Evolutionary conservation across 2,888 invertebrate species (phyloP).

Genomic region (Hyposoter dolosus): DNA sequence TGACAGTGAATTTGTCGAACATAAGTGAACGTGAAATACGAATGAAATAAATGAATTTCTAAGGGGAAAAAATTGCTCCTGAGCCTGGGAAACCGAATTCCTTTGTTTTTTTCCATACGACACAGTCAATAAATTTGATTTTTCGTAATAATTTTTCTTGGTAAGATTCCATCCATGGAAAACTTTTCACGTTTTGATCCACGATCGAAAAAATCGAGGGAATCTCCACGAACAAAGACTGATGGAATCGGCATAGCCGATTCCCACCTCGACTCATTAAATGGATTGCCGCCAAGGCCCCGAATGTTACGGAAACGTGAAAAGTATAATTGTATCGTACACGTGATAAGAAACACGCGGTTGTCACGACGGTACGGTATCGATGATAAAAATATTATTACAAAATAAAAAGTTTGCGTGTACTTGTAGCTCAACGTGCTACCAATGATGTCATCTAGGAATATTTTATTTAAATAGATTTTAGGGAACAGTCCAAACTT

Average conservation of each 20-base stretch:
- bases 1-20: neutral
- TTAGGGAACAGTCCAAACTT: neutral
- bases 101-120: neutral
- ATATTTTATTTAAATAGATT: neutral
- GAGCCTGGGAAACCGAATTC: neutral
- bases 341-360: constrained; percentile 11
- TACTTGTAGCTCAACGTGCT: neutral
- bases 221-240: neutral
- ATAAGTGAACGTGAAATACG: too few species aligned
- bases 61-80: neutral
- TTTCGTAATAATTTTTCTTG: neutral
- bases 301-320: neutral
- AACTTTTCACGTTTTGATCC: neutral
- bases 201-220: neutral
- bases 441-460: neutral
- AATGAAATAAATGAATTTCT: too few species aligned
- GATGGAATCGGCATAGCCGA: neutral
- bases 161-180: neutral
- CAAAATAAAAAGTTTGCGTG: constrained; percentile 12
- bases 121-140: constrained; percentile 1
- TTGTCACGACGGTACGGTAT: neutral
- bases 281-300: neutral
- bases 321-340: constrained; percentile 10
- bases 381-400: neutral
- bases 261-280: constrained; percentile 4